phyloP scores from a whole-genome alignment of 2,888 invertebrate genomes.

The Ctenicera cuprea region DNA sequence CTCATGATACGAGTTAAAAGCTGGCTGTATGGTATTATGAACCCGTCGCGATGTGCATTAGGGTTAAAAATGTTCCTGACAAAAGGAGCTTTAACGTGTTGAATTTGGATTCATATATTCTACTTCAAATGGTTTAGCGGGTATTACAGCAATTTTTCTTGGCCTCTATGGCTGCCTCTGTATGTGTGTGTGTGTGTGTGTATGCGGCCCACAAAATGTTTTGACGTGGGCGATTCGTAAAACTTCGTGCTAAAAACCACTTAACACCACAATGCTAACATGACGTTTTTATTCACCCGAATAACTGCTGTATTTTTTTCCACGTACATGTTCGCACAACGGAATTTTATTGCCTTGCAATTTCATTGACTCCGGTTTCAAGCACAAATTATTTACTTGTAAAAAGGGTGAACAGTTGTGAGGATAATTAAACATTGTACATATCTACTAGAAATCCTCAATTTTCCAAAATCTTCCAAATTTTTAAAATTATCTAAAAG shows the following conservation, averaged over 20 bases:
- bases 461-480: too few species aligned
- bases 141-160: constrained; percentile 54
- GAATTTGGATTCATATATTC: constrained; percentile 59
- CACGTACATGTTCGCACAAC: background rate
- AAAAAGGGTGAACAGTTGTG: too few species aligned
- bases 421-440: too few species aligned
- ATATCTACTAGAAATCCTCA: too few species aligned
- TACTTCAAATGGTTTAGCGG: constrained; percentile 54
- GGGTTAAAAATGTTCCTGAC: constrained; percentile 65
- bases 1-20: constrained; percentile 58
- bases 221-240: constrained; percentile 42
- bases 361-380: background rate
- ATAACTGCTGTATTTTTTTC: constrained; percentile 26
- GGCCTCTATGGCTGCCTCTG: constrained; percentile 25
- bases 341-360: background rate
- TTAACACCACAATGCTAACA: constrained; percentile 43
- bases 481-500: too few species aligned
- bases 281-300: constrained; percentile 36
- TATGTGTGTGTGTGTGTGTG: background rate
- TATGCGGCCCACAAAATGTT: constrained; percentile 38
- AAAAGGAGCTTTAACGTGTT: constrained; percentile 64
- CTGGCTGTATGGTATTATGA: constrained; percentile 59
- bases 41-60: constrained; percentile 62
- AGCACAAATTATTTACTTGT: too few species aligned
- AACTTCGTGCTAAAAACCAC: constrained; percentile 48